These are phyloP conservation scores for Apostichopus californicus DNA, from an alignment of 35 echinoderm and acorn worm species.

Conservation along the genomic window DNA sequence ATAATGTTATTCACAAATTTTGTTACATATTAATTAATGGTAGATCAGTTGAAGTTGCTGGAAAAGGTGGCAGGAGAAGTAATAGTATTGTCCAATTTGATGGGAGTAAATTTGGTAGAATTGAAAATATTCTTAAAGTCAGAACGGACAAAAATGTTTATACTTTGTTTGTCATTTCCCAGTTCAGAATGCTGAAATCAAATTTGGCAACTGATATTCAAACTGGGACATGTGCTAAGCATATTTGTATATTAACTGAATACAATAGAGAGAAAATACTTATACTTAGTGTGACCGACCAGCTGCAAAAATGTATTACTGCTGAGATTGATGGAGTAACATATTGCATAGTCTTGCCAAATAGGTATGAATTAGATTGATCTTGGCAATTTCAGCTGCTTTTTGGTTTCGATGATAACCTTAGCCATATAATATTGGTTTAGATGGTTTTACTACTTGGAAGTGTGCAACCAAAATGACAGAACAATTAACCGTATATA, in stretches of 20 bases:
- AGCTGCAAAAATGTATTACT: neutral
- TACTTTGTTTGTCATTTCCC: neutral
- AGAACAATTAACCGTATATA: too few relatives aligned
- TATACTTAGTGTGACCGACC: neutral
- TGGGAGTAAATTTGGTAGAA: neutral
- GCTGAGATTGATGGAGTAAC: neutral
- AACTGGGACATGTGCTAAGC: neutral
- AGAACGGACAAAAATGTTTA: neutral
- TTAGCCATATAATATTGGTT: too few relatives aligned
- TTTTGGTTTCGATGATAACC: too few relatives aligned
- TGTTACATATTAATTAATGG: neutral
- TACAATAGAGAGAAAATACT: neutral
- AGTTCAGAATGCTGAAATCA: neutral
- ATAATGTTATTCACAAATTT: neutral
- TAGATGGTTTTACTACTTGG: too few relatives aligned
- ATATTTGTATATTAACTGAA: neutral
- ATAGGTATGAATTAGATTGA: neutral
- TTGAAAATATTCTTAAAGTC: neutral
- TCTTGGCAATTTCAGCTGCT: too few relatives aligned
- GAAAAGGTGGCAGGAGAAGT: neutral
- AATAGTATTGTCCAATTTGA: neutral
- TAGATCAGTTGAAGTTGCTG: neutral
- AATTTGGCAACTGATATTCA: neutral
- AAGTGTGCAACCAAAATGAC: too few relatives aligned
- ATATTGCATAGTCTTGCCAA: slow-evolving; percentile 1